Percentiles rank a stretch among this genome's conserved stretches.
Evolutionary conservation across 1,140 invertebrate genomes (phyloP).

Genomic region (Pseudoatta argentina): DNA sequence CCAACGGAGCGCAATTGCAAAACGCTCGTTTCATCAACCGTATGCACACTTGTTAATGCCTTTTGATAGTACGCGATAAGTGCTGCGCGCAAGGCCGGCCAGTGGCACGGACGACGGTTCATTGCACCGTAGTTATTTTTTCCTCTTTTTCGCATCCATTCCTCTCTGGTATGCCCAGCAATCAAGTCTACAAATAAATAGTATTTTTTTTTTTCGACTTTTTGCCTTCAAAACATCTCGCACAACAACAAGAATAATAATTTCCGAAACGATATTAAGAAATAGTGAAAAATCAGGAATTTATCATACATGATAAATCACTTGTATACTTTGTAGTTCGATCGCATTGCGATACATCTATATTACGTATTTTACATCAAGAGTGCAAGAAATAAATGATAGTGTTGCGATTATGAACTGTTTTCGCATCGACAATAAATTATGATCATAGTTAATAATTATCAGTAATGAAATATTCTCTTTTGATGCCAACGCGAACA

Average conservation of each 20-base stretch:
- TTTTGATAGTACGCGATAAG: slow-evolving; percentile 52
- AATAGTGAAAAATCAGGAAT: neutral
- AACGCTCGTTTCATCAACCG: slow-evolving; percentile 32
- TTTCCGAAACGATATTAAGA: slow-evolving; percentile 11
- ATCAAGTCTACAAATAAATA: neutral
- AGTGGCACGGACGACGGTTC: slow-evolving; percentile 46
- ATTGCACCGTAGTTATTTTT: slow-evolving; percentile 21
- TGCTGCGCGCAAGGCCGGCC: slow-evolving; percentile 35
- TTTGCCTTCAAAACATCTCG: slow-evolving; percentile 3
- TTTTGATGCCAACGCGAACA: neutral
- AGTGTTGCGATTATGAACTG: neutral
- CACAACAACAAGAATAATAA: neutral
- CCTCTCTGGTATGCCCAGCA: neutral
- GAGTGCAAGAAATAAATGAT: neutral
- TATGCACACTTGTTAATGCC: slow-evolving; percentile 40
- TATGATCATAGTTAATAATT: neutral
- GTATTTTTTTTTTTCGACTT: neutral
- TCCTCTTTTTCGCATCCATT: neutral
- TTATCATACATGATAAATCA: slow-evolving; percentile 12
- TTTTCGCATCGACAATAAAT: neutral
- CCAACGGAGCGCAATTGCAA: slow-evolving; percentile 22
- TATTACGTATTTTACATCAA: neutral
- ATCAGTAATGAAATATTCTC: slow-evolving; percentile 2
- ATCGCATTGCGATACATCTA: no score
- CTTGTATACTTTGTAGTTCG: neutral